A percentile compares a stretch with the other conserved stretches of the same genome.
These are phyloP conservation scores for Microplitis manilae DNA, from an alignment of 2,888 invertebrate genomes.

Conservation along the genomic window DNA sequence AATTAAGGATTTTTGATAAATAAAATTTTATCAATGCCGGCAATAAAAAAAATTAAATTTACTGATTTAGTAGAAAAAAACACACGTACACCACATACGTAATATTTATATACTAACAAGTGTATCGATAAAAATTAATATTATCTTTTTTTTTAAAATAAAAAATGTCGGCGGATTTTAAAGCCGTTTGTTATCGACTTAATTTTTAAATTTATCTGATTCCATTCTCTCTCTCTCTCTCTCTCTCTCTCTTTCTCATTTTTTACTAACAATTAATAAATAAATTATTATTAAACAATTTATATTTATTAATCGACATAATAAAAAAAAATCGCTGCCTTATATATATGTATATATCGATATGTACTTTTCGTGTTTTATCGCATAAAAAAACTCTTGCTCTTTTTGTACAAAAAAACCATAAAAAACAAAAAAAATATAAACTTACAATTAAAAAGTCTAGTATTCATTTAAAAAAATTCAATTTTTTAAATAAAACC, in stretches of 20 bases:
- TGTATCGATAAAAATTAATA: neutral
- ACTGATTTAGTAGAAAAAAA: neutral
- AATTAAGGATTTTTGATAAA: neutral
- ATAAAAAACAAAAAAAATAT: slow-evolving; percentile 12
- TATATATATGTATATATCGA: slow-evolving; percentile 36
- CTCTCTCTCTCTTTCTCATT: slow-evolving; percentile 15
- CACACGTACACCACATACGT: neutral
- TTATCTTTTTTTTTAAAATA: neutral
- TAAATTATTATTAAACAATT: neutral
- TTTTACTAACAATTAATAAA: slow-evolving; percentile 21
- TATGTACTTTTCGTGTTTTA: slow-evolving; percentile 33
- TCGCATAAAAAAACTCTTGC: slow-evolving; percentile 27
- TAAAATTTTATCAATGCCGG: neutral
- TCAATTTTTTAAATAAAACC: neutral
- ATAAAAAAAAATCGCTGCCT: slow-evolving; percentile 37
- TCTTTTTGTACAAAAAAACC: slow-evolving; percentile 32
- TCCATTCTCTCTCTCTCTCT: slow-evolving; percentile 22
- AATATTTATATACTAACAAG: neutral
- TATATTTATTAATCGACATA: slow-evolving; percentile 13
- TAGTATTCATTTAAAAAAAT: slow-evolving; percentile 28
- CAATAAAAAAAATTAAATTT: neutral
- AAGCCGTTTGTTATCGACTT: neutral
- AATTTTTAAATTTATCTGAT: neutral
- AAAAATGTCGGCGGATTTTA: neutral
- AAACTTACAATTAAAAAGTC: neutral